Evolutionary conservation across 2,888 invertebrate genomes (phyloP).

Genomic region (Lochmaea capreae): DNA sequence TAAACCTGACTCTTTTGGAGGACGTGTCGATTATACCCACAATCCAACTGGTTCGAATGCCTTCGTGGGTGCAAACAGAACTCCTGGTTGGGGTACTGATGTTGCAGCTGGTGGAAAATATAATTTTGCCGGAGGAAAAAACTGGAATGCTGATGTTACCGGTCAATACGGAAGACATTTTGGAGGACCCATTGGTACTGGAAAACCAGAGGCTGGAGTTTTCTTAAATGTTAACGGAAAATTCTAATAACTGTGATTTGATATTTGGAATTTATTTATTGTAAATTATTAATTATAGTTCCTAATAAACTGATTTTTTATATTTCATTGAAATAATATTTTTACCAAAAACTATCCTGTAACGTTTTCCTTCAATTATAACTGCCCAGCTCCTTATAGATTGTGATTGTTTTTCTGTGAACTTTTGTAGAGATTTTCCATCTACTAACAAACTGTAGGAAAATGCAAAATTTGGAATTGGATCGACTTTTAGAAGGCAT

Average conservation of each 20-base stretch:
- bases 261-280: not conserved
- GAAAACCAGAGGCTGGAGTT: slow-evolving; percentile 45
- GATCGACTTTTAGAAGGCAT: slow-evolving; percentile 69
- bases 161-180: slow-evolving; percentile 51
- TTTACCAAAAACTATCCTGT: slow-evolving; percentile 80
- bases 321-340: slow-evolving; percentile 26
- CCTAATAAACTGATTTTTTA: no score
- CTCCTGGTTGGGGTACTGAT: slow-evolving; percentile 51
- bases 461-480: slow-evolving; percentile 80
- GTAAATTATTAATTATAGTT: slow-evolving; percentile 6
- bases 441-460: slow-evolving; percentile 85
- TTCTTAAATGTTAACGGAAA: slow-evolving; percentile 40
- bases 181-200: slow-evolving; percentile 50
- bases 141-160: slow-evolving; percentile 48
- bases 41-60: slow-evolving; percentile 50
- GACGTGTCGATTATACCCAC: slow-evolving; percentile 52
- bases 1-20: slow-evolving; percentile 52
- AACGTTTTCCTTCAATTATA: slow-evolving; percentile 67
- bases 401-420: slow-evolving; percentile 82
- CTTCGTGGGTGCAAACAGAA: slow-evolving; percentile 49
- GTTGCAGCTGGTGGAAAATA: slow-evolving; percentile 48
- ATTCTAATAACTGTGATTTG: slow-evolving; percentile 35
- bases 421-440: slow-evolving; percentile 83
- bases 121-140: slow-evolving; percentile 48
- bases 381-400: slow-evolving; percentile 81